Conservation (phyloP, 2,797 vertebrate genomes). For the Tadarida brasiliensis region DNA sequence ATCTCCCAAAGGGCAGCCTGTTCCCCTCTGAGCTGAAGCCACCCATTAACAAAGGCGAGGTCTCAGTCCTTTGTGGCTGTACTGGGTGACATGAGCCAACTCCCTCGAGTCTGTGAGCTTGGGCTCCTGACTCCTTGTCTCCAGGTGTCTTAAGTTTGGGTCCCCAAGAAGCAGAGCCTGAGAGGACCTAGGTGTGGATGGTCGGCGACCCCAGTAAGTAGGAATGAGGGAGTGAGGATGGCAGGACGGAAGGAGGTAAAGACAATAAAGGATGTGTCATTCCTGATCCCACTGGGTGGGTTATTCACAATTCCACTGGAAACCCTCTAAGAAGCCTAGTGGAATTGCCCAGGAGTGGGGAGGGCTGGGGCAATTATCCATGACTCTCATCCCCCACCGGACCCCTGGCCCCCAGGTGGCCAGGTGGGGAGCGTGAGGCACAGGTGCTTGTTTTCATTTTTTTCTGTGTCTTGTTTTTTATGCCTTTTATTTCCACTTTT, state of each 20-base stretch:
- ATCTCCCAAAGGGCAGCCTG: not conserved
- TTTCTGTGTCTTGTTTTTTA: not conserved
- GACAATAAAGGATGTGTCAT: not conserved
- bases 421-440: not conserved
- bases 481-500: not conserved
- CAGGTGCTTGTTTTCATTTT: not conserved
- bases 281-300: no score
- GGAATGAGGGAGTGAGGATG: not conserved
- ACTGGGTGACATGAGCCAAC: not conserved
- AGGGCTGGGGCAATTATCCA: not conserved
- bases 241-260: no score
- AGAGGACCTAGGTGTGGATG: not conserved
- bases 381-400: not conserved
- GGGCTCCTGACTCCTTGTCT: not conserved
- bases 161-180: not conserved
- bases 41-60: not conserved
- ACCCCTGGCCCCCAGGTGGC: no score
- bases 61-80: not conserved
- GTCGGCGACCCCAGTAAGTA: not conserved
- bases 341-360: accelerated
- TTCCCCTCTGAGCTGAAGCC: not conserved
- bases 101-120: not conserved
- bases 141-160: not conserved
- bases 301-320: not conserved
- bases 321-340: not conserved